A percentile compares a stretch with the other conserved stretches of the same genome.
Evolutionary conservation across 2,797 vertebrate species (phyloP).

Genomic region (Parambassis ranga): DNA sequence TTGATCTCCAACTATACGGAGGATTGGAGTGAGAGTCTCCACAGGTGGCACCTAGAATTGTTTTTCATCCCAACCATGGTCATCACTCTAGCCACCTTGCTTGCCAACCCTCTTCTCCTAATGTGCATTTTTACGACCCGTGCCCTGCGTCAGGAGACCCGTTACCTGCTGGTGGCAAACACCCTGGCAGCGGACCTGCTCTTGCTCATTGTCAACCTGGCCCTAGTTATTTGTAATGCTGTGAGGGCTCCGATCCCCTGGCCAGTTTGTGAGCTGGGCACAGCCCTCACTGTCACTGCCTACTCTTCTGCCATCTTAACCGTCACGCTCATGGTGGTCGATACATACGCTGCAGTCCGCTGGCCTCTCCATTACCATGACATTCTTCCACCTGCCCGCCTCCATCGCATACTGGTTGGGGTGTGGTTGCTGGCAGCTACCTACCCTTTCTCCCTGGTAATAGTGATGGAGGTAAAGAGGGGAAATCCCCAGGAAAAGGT

Average conservation of each 20-base stretch:
- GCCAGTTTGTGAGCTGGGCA: slow-evolving; percentile 74
- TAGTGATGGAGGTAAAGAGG: slow-evolving; percentile 57
- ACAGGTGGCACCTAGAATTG: slow-evolving; percentile 56
- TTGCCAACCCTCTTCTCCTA: slow-evolving; percentile 77
- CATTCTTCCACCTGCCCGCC: slow-evolving; percentile 67
- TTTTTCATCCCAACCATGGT: slow-evolving; percentile 76
- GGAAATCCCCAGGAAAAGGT: background rate
- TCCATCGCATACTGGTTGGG: slow-evolving; percentile 61
- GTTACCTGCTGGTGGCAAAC: slow-evolving; percentile 84
- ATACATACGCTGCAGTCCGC: slow-evolving; percentile 83
- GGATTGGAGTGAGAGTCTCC: slow-evolving; percentile 60
- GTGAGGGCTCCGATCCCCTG: slow-evolving; percentile 35
- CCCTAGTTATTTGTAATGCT: slow-evolving; percentile 62
- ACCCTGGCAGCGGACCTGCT: slow-evolving; percentile 78
- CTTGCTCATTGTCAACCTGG: slow-evolving; percentile 79
- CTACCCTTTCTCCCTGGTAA: slow-evolving; percentile 75
- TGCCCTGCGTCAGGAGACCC: slow-evolving; percentile 76
- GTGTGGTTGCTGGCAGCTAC: slow-evolving; percentile 76
- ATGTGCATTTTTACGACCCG: slow-evolving; percentile 72
- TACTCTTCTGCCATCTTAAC: slow-evolving; percentile 81
- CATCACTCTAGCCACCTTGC: slow-evolving; percentile 71
- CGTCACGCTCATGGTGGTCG: slow-evolving; percentile 81
- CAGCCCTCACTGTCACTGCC: slow-evolving; percentile 59
- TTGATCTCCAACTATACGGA: slow-evolving; percentile 54
- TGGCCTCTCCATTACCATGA: slow-evolving; percentile 81